These are phyloP conservation scores for Electrophaes corylata DNA, from an alignment of 2,888 invertebrate genomes.

Conservation along the genomic window DNA sequence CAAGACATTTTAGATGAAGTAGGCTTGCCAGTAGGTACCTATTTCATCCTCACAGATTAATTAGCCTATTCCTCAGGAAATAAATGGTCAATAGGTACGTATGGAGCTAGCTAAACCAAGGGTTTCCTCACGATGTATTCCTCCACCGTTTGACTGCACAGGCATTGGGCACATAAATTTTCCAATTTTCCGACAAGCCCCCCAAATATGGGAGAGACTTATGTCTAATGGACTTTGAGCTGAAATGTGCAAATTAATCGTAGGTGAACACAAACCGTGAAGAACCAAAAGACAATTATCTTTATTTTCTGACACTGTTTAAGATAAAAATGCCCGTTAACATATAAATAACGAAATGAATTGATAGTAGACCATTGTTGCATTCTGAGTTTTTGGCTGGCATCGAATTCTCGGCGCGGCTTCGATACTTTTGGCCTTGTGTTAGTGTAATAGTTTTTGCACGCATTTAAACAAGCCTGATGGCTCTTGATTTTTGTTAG, in stretches of 20 bases:
- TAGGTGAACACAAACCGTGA: background rate
- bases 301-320: constrained; percentile 40
- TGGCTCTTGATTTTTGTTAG: constrained; percentile 33
- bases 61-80: too few species aligned
- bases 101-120: too few species aligned
- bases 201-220: too few species aligned
- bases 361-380: constrained; percentile 67
- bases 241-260: background rate
- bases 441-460: constrained; percentile 38
- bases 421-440: constrained; percentile 34
- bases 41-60: too few species aligned
- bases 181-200: too few species aligned
- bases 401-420: constrained; percentile 54
- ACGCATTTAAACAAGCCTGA: constrained; percentile 32
- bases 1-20: too few species aligned
- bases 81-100: too few species aligned
- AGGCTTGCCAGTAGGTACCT: too few species aligned
- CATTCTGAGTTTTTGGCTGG: constrained; percentile 64
- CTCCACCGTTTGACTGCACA: too few species aligned
- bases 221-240: too few species aligned
- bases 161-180: too few species aligned
- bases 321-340: constrained; percentile 34
- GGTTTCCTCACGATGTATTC: too few species aligned
- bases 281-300: background rate
- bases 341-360: constrained; percentile 53